phyloP scores from a whole-genome alignment of 2,797 vertebrate genomes.

The Gymnocypris eckloni region DNA sequence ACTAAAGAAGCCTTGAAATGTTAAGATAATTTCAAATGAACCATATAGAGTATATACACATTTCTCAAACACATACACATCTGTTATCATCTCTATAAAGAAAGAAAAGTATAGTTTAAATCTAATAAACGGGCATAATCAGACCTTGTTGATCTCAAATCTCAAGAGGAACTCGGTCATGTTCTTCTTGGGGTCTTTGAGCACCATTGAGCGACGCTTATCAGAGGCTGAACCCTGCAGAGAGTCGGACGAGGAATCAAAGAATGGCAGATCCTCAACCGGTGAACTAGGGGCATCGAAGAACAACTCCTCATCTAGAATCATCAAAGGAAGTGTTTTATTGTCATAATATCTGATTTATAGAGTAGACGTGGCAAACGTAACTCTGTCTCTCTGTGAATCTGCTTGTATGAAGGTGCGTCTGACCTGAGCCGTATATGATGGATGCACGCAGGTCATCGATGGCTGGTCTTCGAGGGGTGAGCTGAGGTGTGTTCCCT shows the following conservation, averaged over 20 bases:
- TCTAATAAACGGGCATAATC: background rate
- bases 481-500: slow-evolving; percentile 79
- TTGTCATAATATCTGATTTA: background rate
- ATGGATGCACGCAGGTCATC: slow-evolving; percentile 83
- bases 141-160: slow-evolving; percentile 92
- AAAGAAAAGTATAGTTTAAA: background rate
- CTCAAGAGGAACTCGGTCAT: slow-evolving; percentile 86
- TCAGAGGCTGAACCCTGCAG: slow-evolving; percentile 64
- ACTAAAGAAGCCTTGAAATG: background rate
- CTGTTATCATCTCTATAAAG: background rate
- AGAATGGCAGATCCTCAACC: slow-evolving; percentile 81
- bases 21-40: background rate
- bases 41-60: background rate
- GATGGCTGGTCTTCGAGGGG: slow-evolving; percentile 76
- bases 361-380: background rate
- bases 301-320: slow-evolving; percentile 93
- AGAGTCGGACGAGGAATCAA: slow-evolving; percentile 75
- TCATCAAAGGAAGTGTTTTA: background rate
- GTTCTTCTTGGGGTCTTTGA: slow-evolving; percentile 86
- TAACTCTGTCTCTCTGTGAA: background rate
- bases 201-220: slow-evolving; percentile 73
- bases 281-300: slow-evolving; percentile 94
- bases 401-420: background rate
- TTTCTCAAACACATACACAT: background rate
- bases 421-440: slow-evolving; percentile 88